Percentiles rank a stretch among this genome's conserved stretches.
Evolutionary conservation across 37 sponge, comb jelly and placozoan genomes (phyloP).

Genomic region (Agelas oroides): DNA sequence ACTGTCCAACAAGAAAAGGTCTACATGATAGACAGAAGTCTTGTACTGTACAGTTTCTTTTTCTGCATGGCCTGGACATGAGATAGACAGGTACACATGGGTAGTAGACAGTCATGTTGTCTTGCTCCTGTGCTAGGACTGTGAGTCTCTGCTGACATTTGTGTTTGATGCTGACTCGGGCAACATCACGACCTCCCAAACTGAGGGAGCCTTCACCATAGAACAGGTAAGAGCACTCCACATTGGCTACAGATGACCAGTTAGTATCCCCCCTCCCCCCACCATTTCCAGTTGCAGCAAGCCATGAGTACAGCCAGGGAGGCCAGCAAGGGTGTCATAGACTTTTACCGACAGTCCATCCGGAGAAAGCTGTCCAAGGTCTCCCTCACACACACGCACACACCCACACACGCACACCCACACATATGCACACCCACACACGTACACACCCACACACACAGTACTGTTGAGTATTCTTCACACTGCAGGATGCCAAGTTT

Average conservation of each 20-base stretch:
- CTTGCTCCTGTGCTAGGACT: background rate
- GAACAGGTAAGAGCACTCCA: constrained; percentile 42
- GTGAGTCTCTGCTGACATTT: constrained; percentile 40
- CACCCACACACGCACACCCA: too few species aligned
- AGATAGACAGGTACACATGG: too few species aligned
- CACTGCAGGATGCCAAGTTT: too few species aligned
- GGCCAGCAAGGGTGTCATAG: constrained; percentile 5
- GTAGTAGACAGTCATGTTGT: too few species aligned
- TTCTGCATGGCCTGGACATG: too few species aligned
- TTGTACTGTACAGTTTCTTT: too few species aligned
- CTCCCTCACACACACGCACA: too few species aligned
- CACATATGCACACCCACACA: too few species aligned
- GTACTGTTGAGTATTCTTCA: background rate
- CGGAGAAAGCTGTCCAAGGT: constrained; percentile 70
- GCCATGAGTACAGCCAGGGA: constrained; percentile 37
- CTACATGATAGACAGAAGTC: background rate
- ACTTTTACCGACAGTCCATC: constrained; percentile 60
- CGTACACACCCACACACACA: too few species aligned
- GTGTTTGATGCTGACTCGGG: constrained; percentile 7
- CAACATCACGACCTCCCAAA: constrained; percentile 22
- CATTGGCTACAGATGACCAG: background rate
- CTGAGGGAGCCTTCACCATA: constrained; percentile 46
- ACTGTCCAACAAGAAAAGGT: constrained; percentile 47
- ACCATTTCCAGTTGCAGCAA: constrained; percentile 45
- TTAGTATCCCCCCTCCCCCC: background rate